Evolutionary conservation across 30 jellyfish, hydroid and myxozoan species (phyloP).

Genomic region (Hydractinia echinata): DNA sequence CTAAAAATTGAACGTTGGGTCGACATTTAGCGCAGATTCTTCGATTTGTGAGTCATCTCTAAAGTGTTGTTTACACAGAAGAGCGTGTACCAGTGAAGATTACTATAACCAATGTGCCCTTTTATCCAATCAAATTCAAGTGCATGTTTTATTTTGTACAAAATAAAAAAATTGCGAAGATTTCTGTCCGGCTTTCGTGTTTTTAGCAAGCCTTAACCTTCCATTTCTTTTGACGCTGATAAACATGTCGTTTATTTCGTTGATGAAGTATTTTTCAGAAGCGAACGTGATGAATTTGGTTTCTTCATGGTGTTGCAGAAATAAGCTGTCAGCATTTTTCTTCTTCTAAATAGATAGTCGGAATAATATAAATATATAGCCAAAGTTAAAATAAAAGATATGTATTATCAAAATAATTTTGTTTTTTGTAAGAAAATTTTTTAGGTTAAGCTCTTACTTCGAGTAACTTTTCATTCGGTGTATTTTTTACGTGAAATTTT

Average conservation of each 20-base stretch:
- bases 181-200: conserved; percentile 30
- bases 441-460: too few relatives aligned
- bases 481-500: too few relatives aligned
- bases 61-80: too few relatives aligned
- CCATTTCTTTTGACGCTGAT: conserved; percentile 28
- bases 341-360: background rate
- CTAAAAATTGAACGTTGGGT: too few relatives aligned
- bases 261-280: conserved; percentile 23
- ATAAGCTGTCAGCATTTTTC: conserved; percentile 20
- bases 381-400: background rate
- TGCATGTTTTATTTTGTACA: too few relatives aligned
- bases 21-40: too few relatives aligned
- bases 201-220: conserved; percentile 4
- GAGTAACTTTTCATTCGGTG: too few relatives aligned
- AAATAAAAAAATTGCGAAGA: conserved; percentile 5
- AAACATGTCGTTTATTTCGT: conserved; percentile 9
- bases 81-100: too few relatives aligned
- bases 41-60: too few relatives aligned
- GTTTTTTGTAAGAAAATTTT: background rate
- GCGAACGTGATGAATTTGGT: conserved; percentile 23
- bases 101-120: too few relatives aligned
- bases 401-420: background rate
- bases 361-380: background rate
- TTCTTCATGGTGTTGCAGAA: conserved; percentile 1
- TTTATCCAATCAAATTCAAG: too few relatives aligned